Percentiles rank a stretch among this genome's conserved stretches.
These are phyloP conservation scores for Nicator chloris DNA, from an alignment of 2,113 vertebrate species.

Conservation along the genomic window DNA sequence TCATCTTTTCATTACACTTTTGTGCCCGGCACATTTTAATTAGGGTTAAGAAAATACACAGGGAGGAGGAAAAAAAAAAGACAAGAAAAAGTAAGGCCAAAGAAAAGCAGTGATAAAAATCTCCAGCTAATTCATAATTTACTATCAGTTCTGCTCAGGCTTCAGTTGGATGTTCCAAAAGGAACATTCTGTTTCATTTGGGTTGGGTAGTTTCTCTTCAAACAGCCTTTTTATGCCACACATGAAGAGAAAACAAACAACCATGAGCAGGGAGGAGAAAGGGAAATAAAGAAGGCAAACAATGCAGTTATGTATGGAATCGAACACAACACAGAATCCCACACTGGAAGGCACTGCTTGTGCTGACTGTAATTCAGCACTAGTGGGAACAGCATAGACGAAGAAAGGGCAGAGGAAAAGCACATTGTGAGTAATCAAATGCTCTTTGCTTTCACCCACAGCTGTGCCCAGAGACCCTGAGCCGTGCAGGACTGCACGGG, in stretches of 20 bases:
- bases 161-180: constrained; percentile 8
- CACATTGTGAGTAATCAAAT: background rate
- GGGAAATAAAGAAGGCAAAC: background rate
- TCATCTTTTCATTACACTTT: background rate
- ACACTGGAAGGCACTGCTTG: background rate
- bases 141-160: background rate
- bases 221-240: constrained; percentile 4
- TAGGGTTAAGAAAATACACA: background rate
- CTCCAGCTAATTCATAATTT: constrained; percentile 23
- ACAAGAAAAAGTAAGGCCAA: background rate
- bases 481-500: background rate
- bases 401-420: background rate
- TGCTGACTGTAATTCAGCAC: background rate
- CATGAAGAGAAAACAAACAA: constrained; percentile 10
- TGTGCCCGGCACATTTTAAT: constrained; percentile 36
- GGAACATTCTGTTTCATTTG: background rate
- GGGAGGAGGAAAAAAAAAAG: background rate
- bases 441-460: background rate
- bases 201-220: background rate
- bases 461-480: background rate
- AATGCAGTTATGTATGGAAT: background rate
- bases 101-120: background rate
- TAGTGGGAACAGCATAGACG: background rate
- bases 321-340: background rate
- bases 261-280: background rate